Base-by-base conservation (phyloP, 1,140 invertebrate species). In the Drosophila triauraria region DNA sequence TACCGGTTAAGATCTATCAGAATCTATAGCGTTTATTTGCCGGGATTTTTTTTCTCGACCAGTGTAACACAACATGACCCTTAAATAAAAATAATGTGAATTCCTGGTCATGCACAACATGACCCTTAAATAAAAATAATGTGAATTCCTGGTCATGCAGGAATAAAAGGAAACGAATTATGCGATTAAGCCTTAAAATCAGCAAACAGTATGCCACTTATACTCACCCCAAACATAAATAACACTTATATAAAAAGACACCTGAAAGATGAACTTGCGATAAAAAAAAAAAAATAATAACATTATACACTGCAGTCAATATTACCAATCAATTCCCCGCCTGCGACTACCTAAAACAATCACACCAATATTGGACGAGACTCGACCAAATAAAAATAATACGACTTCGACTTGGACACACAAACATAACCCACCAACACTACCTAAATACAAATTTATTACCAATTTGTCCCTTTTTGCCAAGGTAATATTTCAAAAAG, bases 21-120 rank as follows among this genome's bases (percentile, higher is more conserved):
- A 20, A 20, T 20, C 20, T 20, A 20, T 20, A 20, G 20, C 20
- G 20, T 20, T 20, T 20, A 20, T 20, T 20, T 20, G 20, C 20
- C 20, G 20, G 20, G 20, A 20, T 20, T 20, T 20, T 20, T 20
- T 20, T 20, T 20, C 20, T 20, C 20, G 20, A 20, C 20, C 20
- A 20, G 20, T 20, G 20, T 20, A 20, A 20, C 20, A 20, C 20
- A 20, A 20, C 20, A 20, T 20, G 20, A 20, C 17, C 58, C 44
- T 7, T 48, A 61, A 61, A 61, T 25, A n/a, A 38, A 61, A 61
- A 38, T 32, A 59, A 17, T 51, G 60, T 53, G n/a, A 38, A 59
- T 59, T 47, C 58, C 46, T 61, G 46, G 58, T 13, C 58, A 64
- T 64, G 25, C 17, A 20, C 20, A 20, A 20, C 20, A 20, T 20